A percentile compares a stretch with the other conserved stretches of the same genome.
Evolutionary conservation across 2,797 vertebrate genomes (phyloP).

Genomic region (Gastrophryne carolinensis): DNA sequence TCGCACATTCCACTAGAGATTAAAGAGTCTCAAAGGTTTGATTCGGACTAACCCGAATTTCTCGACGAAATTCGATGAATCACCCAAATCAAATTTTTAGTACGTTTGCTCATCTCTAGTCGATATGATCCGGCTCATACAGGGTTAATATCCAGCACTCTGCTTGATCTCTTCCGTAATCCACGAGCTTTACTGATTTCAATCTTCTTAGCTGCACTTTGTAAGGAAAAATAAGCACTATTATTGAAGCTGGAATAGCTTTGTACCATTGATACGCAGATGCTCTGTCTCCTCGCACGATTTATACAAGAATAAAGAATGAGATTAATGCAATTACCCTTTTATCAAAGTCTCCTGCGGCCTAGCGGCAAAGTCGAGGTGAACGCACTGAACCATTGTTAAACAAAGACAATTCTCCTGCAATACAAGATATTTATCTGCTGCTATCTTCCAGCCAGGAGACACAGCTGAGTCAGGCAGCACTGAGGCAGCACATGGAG

Average conservation of each 20-base stretch:
- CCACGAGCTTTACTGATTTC: not conserved
- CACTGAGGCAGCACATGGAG: slow-evolving; percentile 2
- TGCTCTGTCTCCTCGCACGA: not conserved
- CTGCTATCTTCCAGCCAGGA: not conserved
- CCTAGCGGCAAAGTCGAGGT: not conserved
- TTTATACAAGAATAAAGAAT: slow-evolving; percentile 12
- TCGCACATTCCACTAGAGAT: no score
- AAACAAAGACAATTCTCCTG: not conserved
- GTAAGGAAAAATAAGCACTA: not conserved
- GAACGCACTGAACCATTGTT: slow-evolving; percentile 6
- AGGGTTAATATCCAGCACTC: not conserved
- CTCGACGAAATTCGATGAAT: no score
- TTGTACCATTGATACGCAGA: not conserved
- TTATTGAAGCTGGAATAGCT: not conserved
- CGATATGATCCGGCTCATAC: not conserved
- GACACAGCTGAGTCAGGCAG: not conserved
- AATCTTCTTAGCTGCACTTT: not conserved
- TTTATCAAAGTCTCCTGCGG: not conserved
- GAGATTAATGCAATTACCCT: slow-evolving; percentile 11
- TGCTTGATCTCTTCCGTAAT: not conserved
- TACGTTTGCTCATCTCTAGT: no score
- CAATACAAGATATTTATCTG: slow-evolving; percentile 5
- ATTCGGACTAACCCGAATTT: no score
- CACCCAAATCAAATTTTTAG: no score
- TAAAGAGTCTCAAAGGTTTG: no score